Evolutionary conservation across 1,140 invertebrate species (phyloP), one percentile per base, ranked within the genome.

Genomic region (Luehdorfia chinensis): DNA sequence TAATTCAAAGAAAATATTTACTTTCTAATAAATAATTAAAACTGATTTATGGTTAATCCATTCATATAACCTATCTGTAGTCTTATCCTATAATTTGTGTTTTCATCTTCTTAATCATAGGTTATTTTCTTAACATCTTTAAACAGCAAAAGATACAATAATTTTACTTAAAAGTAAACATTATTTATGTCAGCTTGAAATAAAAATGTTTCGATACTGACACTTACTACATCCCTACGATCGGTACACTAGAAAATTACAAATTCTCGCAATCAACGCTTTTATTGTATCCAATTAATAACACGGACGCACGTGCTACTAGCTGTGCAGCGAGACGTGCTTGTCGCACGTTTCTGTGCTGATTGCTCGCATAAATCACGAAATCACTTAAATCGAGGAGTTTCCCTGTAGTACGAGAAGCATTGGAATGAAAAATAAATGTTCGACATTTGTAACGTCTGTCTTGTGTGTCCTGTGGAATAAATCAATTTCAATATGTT

Each of bases 221-320:
- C 9, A 21, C 5, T 12, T 5, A 21, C n/a, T 2, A 21, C 34
- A 6, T 21, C 34, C 11, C 34, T 21, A 13, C 18, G n/a, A n/a
- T 8, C 9, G 18, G 21, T 11, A 57, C 49, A 55, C 55, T 50
- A 43, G 47, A 43, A 52, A 66, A 56, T 63, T 60, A 67, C 49
- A 53, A 67, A 68, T 68, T 55, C 33, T 36, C 11, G 46, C 53
- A 52, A 61, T 74, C 55, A 16, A n/a, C 14, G 48, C 41, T 23
- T 58, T 61, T 59, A 70, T 60, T 59, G 72, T 66, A 49, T n/a
- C 44, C 60, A 50, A 78, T 75, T 75, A 75, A 69, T 78, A 66
- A 55, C 48, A 33, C 14, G 37, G 23, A 27, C 45, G 73, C 73
- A 74, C 69, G 73, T 76, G 73, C 67, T 57, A 33, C 34, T 13